These are phyloP conservation scores for Theropithecus gelada DNA, from an alignment of 2,113 vertebrate species.

Conservation along the genomic window DNA sequence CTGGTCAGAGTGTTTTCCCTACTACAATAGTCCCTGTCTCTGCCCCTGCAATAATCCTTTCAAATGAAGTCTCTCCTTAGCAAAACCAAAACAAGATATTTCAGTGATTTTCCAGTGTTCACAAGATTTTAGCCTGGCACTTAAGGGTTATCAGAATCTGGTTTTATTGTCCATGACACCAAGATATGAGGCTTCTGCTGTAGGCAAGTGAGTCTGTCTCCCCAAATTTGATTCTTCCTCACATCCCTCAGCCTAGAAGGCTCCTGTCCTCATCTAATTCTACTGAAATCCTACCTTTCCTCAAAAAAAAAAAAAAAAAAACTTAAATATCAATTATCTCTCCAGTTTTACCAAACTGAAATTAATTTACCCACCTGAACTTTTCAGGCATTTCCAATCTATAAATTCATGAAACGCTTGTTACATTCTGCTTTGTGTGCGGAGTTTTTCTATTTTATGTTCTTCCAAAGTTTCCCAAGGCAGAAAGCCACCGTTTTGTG, in stretches of 20 bases:
- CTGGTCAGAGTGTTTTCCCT: neutral
- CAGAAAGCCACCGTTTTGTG: neutral
- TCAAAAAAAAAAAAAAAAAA: neutral
- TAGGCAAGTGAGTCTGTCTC: neutral
- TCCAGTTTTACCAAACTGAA: neutral
- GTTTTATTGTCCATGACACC: neutral
- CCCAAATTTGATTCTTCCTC: neutral
- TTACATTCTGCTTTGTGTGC: slow-evolving; percentile 19
- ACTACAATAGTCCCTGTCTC: no score
- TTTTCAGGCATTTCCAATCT: slow-evolving; percentile 26
- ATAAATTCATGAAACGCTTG: neutral
- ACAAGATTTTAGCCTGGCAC: neutral
- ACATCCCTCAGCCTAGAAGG: neutral
- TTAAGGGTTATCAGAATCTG: neutral
- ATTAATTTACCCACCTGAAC: neutral
- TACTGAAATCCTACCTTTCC: neutral
- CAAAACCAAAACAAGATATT: neutral
- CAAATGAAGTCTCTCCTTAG: slow-evolving; percentile 1
- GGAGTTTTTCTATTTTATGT: neutral
- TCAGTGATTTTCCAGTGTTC: neutral
- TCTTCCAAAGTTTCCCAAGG: neutral
- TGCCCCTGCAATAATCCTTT: neutral
- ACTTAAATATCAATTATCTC: neutral
- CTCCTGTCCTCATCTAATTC: neutral
- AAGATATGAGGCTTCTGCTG: neutral